phyloP scores from a whole-genome alignment of 2,888 invertebrate genomes.

The Drosophila conformis region DNA sequence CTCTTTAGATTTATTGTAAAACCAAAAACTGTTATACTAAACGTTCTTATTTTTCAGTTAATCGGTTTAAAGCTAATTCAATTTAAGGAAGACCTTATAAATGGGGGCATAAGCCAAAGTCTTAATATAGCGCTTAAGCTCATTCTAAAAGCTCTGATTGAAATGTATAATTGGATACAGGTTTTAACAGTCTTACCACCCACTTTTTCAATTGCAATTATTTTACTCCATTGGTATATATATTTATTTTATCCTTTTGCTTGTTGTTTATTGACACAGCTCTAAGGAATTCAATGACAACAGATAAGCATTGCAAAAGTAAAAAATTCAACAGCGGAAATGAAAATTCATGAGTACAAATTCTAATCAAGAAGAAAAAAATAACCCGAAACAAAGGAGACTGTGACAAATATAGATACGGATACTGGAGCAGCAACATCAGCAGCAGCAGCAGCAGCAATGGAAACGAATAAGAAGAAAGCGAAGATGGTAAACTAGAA shows the following conservation, averaged over 20 bases:
- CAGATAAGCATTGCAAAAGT: slow-evolving; percentile 32
- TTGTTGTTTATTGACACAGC: slow-evolving; percentile 33
- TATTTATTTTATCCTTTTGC: slow-evolving; percentile 22
- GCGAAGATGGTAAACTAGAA: slow-evolving; percentile 57
- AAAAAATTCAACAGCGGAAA: slow-evolving; percentile 66
- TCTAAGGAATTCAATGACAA: slow-evolving; percentile 48
- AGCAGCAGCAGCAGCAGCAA: slow-evolving; percentile 15
- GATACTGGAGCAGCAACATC: slow-evolving; percentile 15
- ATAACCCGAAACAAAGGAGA: slow-evolving; percentile 53
- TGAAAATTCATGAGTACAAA: slow-evolving; percentile 75
- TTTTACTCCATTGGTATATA: not conserved
- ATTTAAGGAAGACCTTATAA: not conserved
- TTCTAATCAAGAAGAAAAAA: slow-evolving; percentile 58
- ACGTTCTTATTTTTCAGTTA: not conserved
- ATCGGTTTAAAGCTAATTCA: not conserved
- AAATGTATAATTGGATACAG: not conserved
- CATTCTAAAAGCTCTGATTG: not conserved
- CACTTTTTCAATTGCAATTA: slow-evolving; percentile 17
- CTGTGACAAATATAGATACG: slow-evolving; percentile 26
- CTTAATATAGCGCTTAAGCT: not conserved
- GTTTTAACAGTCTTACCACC: not conserved
- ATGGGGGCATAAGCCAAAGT: not conserved
- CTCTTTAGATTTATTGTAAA: not conserved
- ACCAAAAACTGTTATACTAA: not conserved
- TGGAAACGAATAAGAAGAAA: slow-evolving; percentile 17